A percentile compares a stretch with the other conserved stretches of the same genome.
These are phyloP conservation scores for Zaprionus tsacasi DNA, from an alignment of 1,140 invertebrate genomes.

Conservation along the genomic window DNA sequence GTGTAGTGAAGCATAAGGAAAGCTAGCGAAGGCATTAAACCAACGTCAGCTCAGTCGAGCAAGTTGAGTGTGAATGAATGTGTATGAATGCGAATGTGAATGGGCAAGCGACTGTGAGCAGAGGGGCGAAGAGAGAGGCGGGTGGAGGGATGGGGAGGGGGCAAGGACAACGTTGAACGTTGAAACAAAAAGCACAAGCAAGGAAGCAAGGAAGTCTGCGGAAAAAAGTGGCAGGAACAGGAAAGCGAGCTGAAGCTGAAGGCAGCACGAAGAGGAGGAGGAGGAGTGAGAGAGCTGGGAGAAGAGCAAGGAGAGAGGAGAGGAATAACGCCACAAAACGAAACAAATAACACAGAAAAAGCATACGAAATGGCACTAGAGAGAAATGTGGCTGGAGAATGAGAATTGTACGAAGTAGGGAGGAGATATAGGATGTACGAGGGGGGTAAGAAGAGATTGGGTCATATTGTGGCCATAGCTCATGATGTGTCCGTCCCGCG, in stretches of 20 bases:
- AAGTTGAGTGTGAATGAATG: slow-evolving; percentile 42
- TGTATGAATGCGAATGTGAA: slow-evolving; percentile 58
- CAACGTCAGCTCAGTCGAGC: slow-evolving; percentile 51
- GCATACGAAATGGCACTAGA: slow-evolving; percentile 80
- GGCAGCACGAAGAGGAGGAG: slow-evolving; percentile 26
- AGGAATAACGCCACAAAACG: slow-evolving; percentile 57
- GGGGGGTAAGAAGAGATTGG: neutral
- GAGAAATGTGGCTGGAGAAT: slow-evolving; percentile 68
- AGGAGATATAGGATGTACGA: neutral
- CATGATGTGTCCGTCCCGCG: slow-evolving; percentile 56
- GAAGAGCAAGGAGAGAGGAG: neutral
- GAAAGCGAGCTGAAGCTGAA: slow-evolving; percentile 17
- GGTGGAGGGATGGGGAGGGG: neutral
- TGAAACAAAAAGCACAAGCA: slow-evolving; percentile 50
- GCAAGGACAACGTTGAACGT: slow-evolving; percentile 49
- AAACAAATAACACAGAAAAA: slow-evolving; percentile 82
- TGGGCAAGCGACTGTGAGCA: slow-evolving; percentile 48
- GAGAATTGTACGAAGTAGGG: neutral
- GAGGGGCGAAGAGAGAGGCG: slow-evolving; percentile 27
- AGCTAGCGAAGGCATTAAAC: slow-evolving; percentile 34
- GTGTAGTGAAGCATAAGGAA: slow-evolving; percentile 46
- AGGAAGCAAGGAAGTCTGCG: slow-evolving; percentile 17
- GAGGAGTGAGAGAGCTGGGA: slow-evolving; percentile 6
- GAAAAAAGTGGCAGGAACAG: slow-evolving; percentile 39
- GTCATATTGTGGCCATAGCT: slow-evolving; percentile 73